Evolutionary conservation across 2,888 invertebrate genomes (phyloP), one percentile per base, ranked within the genome.

Genomic region (Phaedon cochleariae): DNA sequence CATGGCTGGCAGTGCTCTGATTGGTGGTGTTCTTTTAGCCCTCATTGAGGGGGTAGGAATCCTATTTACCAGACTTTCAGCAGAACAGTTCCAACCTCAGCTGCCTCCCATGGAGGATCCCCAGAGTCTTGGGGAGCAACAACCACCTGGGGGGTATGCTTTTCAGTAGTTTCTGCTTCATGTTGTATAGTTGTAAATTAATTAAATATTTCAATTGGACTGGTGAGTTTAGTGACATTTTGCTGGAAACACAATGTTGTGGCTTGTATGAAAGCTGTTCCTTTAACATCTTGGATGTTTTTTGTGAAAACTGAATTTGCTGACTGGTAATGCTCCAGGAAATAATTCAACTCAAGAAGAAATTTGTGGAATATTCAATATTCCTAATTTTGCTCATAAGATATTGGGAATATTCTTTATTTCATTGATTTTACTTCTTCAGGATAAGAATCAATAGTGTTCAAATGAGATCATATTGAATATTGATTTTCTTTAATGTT

Each of bases 31-130:
- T 64, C 88, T 99, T 17, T 86, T 99, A 67, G 98, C 97, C 2
- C 87, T 98, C 71, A 99, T 99, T 74, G 98, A 99, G 88, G 99
- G 98, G 68, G 92, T 98, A 69, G 96, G 97, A 71, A 97, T 99
- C 75, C 86, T 97, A 81, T 93, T 98, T 81, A 97, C 96, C 10
- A 87, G 96, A 78, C 88, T 96, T 79, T 92, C 94, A 29, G 96
- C 97, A 0, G 96, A 97, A 79, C 96, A 96, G 83, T 97, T 96
- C 82, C 92, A 93, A 85, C 96, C 96, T 46, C 90, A 92, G 59
- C 85, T 89, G 53, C 90, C 93, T 4, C 89, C 91, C 62, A 87
- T 90, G 68, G 93, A 94, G 78, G 94, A 94, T 80, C 92, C 93
- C 0, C 88, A 90, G 29, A 90, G 89, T 55, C 84, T 93, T 67